Evolutionary conservation across 2,113 vertebrate species (phyloP), one percentile per base, ranked within the genome.

Genomic region (Nyctibius bracteatus): DNA sequence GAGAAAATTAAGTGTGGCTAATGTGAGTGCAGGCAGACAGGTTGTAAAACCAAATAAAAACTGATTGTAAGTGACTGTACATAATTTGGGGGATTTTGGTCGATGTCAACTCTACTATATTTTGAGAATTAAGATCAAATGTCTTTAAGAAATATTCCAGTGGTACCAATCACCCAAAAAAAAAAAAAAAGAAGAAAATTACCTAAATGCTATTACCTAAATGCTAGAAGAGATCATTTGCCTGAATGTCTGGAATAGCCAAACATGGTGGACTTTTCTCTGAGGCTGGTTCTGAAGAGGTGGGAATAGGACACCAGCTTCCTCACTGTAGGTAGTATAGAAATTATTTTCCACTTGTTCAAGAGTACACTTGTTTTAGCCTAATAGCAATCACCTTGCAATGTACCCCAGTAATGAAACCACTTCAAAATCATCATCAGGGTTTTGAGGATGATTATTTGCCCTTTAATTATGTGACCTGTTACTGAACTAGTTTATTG

Each of bases 281-380:
- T 68, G 39, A 6, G 28, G 4, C 7, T 80, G 12, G 4, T 79
- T 71, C 31, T 63, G 51, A 57, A 89, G 24, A 66, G 37, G 4
- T 30, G 16, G 23, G 39, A 52, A 47, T 2, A 16, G 16, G 47
- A 44, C 8, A 43, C 2, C 8, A 59, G 8, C 10, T 84, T 46
- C 10, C 12, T 51, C 0, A 0, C 17, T 52, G 4, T 11, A 37
- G 31, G 20, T 10, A 79, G 10, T 18, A 66, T 17, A n/a, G n/a
- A 15, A 84, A 43, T 51, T 9, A 31, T 77, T 81, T 80, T 77
- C 37, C 4, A 52, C 23, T 52, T 46, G 16, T 83, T 77, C 12
- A 49, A 41, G 24, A 37, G 43, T 35, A 44, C 4, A 22, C 3
- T 6, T n/a, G 2, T 9, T 70, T 80, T 43, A 88, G 3, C 24